These are phyloP conservation scores for Apistogramma diplotaenia DNA, from an alignment of 2,113 vertebrate species.

Conservation along the genomic window DNA sequence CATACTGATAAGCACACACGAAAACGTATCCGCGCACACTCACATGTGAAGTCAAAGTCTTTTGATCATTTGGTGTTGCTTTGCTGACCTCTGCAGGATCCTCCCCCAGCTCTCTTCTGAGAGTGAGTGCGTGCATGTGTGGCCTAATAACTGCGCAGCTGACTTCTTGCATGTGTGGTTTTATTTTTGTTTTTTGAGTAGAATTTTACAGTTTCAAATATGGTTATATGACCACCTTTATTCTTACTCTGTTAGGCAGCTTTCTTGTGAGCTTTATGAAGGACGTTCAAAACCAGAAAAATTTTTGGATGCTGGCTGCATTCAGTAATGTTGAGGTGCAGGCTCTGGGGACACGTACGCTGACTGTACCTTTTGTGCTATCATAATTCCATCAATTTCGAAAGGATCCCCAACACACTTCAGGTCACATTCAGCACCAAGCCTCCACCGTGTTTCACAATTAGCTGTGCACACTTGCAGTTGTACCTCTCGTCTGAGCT, in stretches of 20 bases:
- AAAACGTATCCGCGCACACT: background rate
- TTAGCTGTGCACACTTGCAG: too few relatives aligned
- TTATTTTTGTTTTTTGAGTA: background rate
- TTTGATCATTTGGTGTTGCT: constrained; percentile 79
- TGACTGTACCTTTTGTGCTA: background rate
- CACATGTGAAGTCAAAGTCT: constrained; percentile 41
- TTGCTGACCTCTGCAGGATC: constrained; percentile 90
- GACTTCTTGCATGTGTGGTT: background rate
- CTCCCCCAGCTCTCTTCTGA: constrained; percentile 32
- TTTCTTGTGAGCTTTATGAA: background rate
- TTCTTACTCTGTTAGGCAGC: background rate
- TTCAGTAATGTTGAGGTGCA: background rate
- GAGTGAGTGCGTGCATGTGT: background rate
- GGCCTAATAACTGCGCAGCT: background rate
- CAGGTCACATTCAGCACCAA: too few relatives aligned
- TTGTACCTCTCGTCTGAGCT: too few relatives aligned
- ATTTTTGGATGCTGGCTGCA: background rate
- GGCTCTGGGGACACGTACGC: background rate
- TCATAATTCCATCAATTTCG: too few relatives aligned
- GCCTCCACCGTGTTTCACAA: too few relatives aligned
- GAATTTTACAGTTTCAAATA: background rate
- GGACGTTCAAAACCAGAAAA: background rate
- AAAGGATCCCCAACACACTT: too few relatives aligned
- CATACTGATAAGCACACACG: background rate
- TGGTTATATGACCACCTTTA: background rate